A percentile compares a stretch with the other conserved stretches of the same genome.
phyloP scores from a whole-genome alignment of 2,113 vertebrate genomes.

The Phyllostomus discolor region DNA sequence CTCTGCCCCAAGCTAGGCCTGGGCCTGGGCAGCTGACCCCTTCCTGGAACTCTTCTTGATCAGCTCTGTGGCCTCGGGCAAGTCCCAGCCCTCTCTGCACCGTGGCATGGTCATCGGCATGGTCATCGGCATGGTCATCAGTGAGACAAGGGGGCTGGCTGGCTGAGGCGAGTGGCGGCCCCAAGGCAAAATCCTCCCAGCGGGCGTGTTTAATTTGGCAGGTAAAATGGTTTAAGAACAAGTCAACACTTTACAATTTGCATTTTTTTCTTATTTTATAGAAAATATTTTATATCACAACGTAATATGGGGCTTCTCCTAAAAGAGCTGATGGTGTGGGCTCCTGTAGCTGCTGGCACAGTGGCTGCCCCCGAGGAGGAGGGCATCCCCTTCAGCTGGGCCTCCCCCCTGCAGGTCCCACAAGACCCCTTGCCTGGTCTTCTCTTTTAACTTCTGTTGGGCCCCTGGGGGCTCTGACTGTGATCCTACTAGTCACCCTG shows the following conservation, averaged over 20 bases:
- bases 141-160: background rate
- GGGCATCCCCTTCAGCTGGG: background rate
- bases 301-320: background rate
- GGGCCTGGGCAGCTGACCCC: background rate
- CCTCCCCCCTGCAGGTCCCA: background rate
- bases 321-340: background rate
- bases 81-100: background rate
- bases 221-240: background rate
- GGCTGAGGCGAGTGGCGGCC: background rate
- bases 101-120: fast-evolving
- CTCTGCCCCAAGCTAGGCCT: background rate
- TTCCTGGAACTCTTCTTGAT: background rate
- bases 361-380: background rate
- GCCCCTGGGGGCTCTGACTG: background rate
- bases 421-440: fast-evolving
- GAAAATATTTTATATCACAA: background rate
- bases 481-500: background rate
- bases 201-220: background rate
- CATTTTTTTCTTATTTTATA: background rate
- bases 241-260: background rate
- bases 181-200: background rate
- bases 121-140: background rate
- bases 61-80: background rate
- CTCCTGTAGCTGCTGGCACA: too few species aligned
- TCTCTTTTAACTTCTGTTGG: background rate